Conservation (phyloP, 2,888 invertebrate species). For the Rhimphoctona megacephalus region DNA sequence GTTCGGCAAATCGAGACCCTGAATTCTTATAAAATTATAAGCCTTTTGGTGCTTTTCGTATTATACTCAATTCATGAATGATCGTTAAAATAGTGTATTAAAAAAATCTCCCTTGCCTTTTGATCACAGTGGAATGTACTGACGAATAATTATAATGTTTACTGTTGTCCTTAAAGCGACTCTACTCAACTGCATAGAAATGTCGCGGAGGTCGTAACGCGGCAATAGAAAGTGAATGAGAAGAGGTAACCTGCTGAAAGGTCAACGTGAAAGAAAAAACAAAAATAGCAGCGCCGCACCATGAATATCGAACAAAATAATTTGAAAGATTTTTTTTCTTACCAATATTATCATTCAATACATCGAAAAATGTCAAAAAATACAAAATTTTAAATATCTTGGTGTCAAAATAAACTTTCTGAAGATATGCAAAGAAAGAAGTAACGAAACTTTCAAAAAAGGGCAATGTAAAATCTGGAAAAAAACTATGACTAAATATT, state of each 20-base stretch:
- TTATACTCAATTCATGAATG: not conserved
- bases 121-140: not conserved
- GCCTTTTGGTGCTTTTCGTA: not conserved
- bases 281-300: conserved; percentile 14
- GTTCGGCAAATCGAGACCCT: not conserved
- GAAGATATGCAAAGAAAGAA: not conserved
- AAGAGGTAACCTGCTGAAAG: conserved; percentile 49
- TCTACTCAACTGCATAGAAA: conserved; percentile 21
- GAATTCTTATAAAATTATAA: not conserved
- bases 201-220: conserved; percentile 55
- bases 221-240: conserved; percentile 61
- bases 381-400: not conserved
- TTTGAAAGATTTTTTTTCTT: not conserved
- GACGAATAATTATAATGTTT: conserved; percentile 16
- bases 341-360: not conserved
- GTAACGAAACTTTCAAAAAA: not conserved
- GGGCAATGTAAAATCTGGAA: not conserved
- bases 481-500: not conserved
- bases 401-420: not conserved
- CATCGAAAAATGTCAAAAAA: not conserved
- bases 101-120: not conserved
- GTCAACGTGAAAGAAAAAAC: conserved; percentile 43
- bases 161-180: not conserved
- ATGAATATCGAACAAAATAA: not conserved
- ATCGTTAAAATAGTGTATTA: not conserved